These are phyloP conservation scores for Automeris io DNA, from an alignment of 2,888 invertebrate genomes.

Conservation along the genomic window DNA sequence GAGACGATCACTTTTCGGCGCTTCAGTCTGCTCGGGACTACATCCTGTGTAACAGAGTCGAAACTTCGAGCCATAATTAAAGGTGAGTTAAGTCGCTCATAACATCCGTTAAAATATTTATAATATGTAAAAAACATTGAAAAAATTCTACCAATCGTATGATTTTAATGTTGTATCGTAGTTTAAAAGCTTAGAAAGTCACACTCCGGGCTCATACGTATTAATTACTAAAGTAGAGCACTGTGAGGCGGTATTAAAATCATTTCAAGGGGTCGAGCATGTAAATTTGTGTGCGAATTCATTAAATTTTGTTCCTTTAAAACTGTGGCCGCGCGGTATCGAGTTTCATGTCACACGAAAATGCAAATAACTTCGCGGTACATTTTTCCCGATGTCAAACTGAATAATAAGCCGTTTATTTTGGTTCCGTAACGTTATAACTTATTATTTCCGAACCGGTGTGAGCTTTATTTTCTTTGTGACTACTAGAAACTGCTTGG, in stretches of 20 bases:
- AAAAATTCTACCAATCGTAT: too few species aligned
- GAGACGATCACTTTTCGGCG: too few species aligned
- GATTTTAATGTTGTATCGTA: too few species aligned
- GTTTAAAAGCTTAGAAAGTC: constrained; percentile 5
- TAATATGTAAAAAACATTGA: too few species aligned
- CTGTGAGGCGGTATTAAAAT: constrained; percentile 11
- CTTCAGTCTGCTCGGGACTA: too few species aligned
- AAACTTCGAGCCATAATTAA: too few species aligned
- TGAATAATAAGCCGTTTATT: constrained; percentile 45
- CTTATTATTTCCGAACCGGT: background rate
- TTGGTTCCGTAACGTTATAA: constrained; percentile 6
- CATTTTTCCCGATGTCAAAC: constrained; percentile 55
- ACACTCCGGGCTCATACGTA: constrained; percentile 17
- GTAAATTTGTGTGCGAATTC: constrained; percentile 53
- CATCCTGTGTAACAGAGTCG: too few species aligned
- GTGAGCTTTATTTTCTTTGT: background rate
- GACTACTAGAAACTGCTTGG: background rate
- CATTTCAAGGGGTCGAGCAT: constrained; percentile 10
- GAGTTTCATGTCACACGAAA: constrained; percentile 68
- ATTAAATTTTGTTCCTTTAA: constrained; percentile 57
- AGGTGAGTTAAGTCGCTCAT: too few species aligned
- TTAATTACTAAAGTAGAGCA: constrained; percentile 35
- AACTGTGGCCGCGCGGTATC: constrained; percentile 19
- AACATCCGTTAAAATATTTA: too few species aligned
- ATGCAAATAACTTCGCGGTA: constrained; percentile 54